phyloP scores from a whole-genome alignment of 1,140 invertebrate genomes.

The Harpegnathos saltator region DNA sequence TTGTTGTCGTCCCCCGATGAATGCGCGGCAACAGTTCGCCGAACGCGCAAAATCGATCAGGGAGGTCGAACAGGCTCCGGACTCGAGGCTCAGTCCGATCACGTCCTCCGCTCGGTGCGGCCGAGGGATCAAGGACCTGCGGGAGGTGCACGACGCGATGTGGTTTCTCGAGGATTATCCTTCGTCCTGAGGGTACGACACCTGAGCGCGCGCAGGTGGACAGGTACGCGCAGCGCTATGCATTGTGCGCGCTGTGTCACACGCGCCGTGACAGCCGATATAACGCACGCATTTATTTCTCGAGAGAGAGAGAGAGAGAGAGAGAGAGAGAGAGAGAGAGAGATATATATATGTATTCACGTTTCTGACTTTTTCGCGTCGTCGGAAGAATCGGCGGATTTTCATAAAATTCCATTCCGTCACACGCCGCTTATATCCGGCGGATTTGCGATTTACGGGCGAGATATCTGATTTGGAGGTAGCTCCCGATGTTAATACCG shows the following conservation, averaged over 20 bases:
- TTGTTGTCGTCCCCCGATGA: too few species aligned
- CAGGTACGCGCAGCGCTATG: conserved; percentile 7
- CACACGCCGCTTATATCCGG: conserved; percentile 23
- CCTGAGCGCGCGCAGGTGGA: conserved; percentile 29
- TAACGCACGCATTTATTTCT: conserved; percentile 20
- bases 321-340: too few species aligned
- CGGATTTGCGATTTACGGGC: conserved; percentile 13
- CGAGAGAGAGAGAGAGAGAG: too few species aligned
- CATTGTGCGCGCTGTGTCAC: conserved; percentile 1
- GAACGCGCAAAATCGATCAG: conserved; percentile 26
- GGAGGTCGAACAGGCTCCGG: not conserved
- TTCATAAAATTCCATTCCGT: conserved; percentile 25
- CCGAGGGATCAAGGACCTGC: conserved; percentile 10
- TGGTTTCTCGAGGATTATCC: conserved; percentile 39
- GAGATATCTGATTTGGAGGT: not conserved
- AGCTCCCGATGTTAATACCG: too few species aligned
- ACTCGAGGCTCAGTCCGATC: conserved; percentile 33
- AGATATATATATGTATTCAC: conserved; percentile 14
- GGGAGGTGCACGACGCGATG: not conserved
- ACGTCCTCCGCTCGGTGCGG: conserved; percentile 18
- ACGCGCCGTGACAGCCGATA: conserved; percentile 44
- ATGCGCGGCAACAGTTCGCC: not conserved
- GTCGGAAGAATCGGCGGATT: not conserved
- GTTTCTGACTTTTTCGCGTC: conserved; percentile 27
- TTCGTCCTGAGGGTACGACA: conserved; percentile 37